phyloP scores from a whole-genome alignment of 2,797 vertebrate genomes.

The Anguilla anguilla region DNA sequence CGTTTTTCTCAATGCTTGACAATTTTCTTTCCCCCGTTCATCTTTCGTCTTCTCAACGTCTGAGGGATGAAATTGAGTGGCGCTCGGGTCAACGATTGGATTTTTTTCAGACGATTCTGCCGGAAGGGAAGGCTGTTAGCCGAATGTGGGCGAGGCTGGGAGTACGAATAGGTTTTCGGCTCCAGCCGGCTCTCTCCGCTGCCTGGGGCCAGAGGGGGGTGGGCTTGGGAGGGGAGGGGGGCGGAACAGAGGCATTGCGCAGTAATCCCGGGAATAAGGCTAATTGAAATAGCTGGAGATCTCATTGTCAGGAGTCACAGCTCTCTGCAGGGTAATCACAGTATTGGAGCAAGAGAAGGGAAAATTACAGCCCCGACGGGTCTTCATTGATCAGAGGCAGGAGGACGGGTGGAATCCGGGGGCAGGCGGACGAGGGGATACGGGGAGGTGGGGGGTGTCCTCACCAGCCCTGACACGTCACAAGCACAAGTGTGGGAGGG shows the following conservation, averaged over 20 bases:
- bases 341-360: background rate
- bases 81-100: background rate
- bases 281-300: conserved; percentile 20
- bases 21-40: background rate
- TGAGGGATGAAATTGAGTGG: background rate
- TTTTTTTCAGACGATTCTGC: background rate
- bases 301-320: conserved; percentile 14
- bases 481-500: background rate
- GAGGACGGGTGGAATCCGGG: background rate
- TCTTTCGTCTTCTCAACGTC: background rate
- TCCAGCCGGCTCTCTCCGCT: background rate
- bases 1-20: background rate
- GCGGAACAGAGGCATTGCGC: background rate
- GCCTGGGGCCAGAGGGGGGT: background rate
- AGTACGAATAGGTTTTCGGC: background rate
- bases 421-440: background rate
- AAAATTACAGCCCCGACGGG: background rate
- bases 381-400: background rate
- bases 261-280: conserved; percentile 10
- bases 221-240: background rate
- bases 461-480: conserved; percentile 7
- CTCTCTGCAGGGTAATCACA: conserved; percentile 12
- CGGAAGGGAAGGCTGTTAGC: background rate
- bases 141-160: background rate
- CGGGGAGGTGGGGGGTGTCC: background rate